Evolutionary conservation across 1,140 invertebrate species (phyloP).

Genomic region (Zaprionus nigranus): DNA sequence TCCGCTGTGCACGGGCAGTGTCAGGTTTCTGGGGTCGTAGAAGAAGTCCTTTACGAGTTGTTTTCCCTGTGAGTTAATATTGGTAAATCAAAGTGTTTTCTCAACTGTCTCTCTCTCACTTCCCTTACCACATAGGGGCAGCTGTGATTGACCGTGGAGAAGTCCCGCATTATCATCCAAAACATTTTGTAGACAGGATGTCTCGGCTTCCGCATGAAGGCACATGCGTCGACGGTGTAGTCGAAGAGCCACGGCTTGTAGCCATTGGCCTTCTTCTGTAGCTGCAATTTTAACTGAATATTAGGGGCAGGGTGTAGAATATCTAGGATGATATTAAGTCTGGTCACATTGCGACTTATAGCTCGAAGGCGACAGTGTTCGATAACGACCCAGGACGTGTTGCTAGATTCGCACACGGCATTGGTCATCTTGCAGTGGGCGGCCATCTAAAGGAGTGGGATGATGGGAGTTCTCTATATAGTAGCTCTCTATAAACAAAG

Average conservation of each 20-base stretch:
- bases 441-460: neutral
- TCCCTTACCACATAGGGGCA: constrained; percentile 45
- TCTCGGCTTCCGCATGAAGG: constrained; percentile 11
- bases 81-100: neutral
- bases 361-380: constrained; percentile 29
- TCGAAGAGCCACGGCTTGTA: constrained; percentile 36
- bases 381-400: constrained; percentile 40
- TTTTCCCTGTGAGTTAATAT: constrained; percentile 5
- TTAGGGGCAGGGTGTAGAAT: constrained; percentile 15
- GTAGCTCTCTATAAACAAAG: neutral
- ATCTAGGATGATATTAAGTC: constrained; percentile 13
- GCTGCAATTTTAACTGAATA: neutral
- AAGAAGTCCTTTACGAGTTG: constrained; percentile 6
- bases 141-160: constrained; percentile 38
- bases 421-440: constrained; percentile 15
- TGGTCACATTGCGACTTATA: constrained; percentile 14
- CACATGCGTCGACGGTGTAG: constrained; percentile 16
- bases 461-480: neutral
- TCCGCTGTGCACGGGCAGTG: neutral
- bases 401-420: constrained; percentile 17
- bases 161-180: constrained; percentile 8
- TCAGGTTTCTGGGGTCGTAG: neutral
- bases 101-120: neutral
- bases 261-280: constrained; percentile 27
- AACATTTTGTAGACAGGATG: constrained; percentile 26